A percentile compares a stretch with the other conserved stretches of the same genome.
These are phyloP conservation scores for Crotalus horridus DNA, from an alignment of 2,113 vertebrate genomes.

Conservation along the genomic window DNA sequence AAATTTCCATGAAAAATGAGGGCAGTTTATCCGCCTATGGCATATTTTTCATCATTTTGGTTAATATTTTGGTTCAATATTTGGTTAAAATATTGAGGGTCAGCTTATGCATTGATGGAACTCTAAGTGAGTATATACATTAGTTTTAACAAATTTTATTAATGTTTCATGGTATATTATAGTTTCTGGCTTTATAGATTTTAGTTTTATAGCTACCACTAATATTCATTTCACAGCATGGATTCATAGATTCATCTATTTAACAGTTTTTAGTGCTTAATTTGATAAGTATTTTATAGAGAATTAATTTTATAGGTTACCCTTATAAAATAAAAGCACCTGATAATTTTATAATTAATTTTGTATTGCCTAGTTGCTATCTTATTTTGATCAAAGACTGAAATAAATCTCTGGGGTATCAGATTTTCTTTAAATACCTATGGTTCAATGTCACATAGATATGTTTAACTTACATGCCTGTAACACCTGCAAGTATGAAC, in stretches of 20 bases:
- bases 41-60: neutral
- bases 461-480: neutral
- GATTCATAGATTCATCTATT: neutral
- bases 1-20: neutral
- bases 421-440: neutral
- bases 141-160: neutral
- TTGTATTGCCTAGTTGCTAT: neutral
- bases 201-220: neutral
- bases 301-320: neutral
- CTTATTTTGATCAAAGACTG: neutral
- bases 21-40: neutral
- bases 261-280: neutral
- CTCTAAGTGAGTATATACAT: neutral
- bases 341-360: neutral
- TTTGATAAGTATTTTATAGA: neutral
- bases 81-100: neutral
- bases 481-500: neutral
- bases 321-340: neutral
- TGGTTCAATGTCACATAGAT: neutral
- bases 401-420: neutral
- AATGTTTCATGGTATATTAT: neutral
- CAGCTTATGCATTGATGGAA: neutral
- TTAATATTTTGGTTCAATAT: neutral
- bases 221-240: neutral
- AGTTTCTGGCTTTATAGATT: neutral